Evolutionary conservation across 2,113 vertebrate genomes (phyloP).

Genomic region (Aythya baeri): DNA sequence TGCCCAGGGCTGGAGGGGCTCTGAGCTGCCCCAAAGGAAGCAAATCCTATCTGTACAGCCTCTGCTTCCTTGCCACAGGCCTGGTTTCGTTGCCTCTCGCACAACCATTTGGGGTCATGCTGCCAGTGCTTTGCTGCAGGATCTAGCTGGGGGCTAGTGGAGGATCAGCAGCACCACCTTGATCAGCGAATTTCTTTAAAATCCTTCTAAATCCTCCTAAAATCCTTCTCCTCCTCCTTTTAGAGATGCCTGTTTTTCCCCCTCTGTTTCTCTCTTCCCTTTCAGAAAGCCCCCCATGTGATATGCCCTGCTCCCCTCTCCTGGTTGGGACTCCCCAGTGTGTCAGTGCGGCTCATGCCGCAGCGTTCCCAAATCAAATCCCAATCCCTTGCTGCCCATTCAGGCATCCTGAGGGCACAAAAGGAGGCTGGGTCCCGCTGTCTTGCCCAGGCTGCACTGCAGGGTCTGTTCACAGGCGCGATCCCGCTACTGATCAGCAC

Average conservation of each 20-base stretch:
- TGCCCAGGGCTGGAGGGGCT: no score
- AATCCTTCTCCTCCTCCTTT: background rate
- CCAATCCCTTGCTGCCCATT: fast-evolving
- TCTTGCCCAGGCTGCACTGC: slow-evolving; percentile 35
- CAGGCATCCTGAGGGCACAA: background rate
- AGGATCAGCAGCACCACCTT: background rate
- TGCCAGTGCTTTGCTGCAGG: fast-evolving
- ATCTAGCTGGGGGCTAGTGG: background rate
- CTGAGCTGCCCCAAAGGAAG: background rate
- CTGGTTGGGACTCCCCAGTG: fast-evolving
- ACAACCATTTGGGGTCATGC: fast-evolving
- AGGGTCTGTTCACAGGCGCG: slow-evolving; percentile 63
- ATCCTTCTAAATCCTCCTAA: background rate
- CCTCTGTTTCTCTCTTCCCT: background rate
- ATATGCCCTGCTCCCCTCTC: background rate
- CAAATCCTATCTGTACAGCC: no score
- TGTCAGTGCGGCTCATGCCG: fast-evolving
- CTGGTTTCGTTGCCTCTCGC: background rate
- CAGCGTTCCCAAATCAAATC: background rate
- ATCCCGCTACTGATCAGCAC: slow-evolving; percentile 80
- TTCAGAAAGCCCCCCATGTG: background rate
- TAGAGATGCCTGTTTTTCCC: background rate
- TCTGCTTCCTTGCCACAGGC: background rate
- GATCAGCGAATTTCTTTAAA: background rate
- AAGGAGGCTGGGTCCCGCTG: slow-evolving; percentile 73